Evolutionary conservation across 2,113 vertebrate species (phyloP).

Genomic region (Petroica traversi): DNA sequence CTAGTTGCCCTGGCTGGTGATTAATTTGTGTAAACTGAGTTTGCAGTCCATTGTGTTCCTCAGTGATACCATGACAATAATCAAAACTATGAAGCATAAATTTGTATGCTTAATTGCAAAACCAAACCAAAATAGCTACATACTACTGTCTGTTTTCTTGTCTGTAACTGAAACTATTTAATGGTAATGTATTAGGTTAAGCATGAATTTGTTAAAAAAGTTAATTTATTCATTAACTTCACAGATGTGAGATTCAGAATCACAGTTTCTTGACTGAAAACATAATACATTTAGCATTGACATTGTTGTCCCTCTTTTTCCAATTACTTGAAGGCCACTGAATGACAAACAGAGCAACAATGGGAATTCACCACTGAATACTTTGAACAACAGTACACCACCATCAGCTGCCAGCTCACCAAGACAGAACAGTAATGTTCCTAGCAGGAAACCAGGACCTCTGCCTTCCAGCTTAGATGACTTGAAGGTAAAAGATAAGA

Average conservation of each 20-base stretch:
- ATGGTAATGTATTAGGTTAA: not conserved
- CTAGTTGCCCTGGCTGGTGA: not conserved
- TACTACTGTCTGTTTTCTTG: not conserved
- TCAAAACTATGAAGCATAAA: not conserved
- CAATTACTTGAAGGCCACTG: constrained; percentile 74
- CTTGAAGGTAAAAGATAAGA: constrained; percentile 84
- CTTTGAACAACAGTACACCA: constrained; percentile 69
- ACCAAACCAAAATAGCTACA: not conserved
- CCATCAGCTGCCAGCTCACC: constrained; percentile 71
- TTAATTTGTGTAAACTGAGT: not conserved
- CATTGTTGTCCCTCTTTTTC: not conserved
- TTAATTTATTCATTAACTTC: not conserved
- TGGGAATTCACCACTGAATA: constrained; percentile 52
- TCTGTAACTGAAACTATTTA: not conserved
- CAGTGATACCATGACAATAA: not conserved
- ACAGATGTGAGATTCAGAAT: not conserved
- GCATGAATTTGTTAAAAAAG: not conserved
- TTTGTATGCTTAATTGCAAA: not conserved
- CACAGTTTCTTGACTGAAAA: not conserved
- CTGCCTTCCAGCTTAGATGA: constrained; percentile 94
- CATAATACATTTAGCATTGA: not conserved
- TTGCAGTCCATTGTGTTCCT: not conserved
- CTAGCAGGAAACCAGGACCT: constrained; percentile 85
- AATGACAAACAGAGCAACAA: constrained; percentile 82
- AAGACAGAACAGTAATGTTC: constrained; percentile 72